Base-by-base conservation (phyloP, 2,797 vertebrate genomes). In the Phalloptychus januarius region DNA sequence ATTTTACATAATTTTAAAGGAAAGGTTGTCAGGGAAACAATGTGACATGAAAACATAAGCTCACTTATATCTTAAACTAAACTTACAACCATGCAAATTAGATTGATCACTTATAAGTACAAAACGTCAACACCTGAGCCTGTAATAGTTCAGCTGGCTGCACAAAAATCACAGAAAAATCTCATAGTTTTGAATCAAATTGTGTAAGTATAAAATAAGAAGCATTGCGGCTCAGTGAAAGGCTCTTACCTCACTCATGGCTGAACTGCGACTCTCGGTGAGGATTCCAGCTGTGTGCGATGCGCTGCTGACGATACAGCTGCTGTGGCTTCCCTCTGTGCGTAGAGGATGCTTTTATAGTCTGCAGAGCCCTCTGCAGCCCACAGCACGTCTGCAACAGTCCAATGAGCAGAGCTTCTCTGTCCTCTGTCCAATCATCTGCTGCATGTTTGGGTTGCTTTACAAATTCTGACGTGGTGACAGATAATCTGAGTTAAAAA, bases 181-280 rank as follows among this genome's bases (percentile, higher is more conserved):
- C 38, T 42, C 65, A 40, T 25, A 69, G 23, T 69, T 12, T 42
- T 42, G 12, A 42, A 42, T 61, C n/a, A n/a, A 69, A 25, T 25
- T 42, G 10, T 52, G 1, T 52, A 23, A 7, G 25, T 18, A 3
- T 52, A 52, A 38, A 38, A 65, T 13, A 12, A 69, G 38, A 69
- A 42, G 38, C 23, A 42, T 42, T 13, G 23, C 38, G n/a, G 38
- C 23, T 69, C 65, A 69, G 7, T 15, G 5, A 80, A 23, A 52
- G 78, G 76, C 71, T 82, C 94, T 82, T 94, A 96, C 95, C 95
- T 95, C 95, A 79, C 95, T 96, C 95, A 96, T 95, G 91, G 83
- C 91, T 88, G 83, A 74, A 67, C 77, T 54, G 80, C 38, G 84
- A 54, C 65, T 71, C 67, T 73, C 25, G 18, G 71, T 28, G 82